A percentile compares a stretch with the other conserved stretches of the same genome.
phyloP scores from a whole-genome alignment of 2,888 invertebrate species.

The Blomia tropicalis region DNA sequence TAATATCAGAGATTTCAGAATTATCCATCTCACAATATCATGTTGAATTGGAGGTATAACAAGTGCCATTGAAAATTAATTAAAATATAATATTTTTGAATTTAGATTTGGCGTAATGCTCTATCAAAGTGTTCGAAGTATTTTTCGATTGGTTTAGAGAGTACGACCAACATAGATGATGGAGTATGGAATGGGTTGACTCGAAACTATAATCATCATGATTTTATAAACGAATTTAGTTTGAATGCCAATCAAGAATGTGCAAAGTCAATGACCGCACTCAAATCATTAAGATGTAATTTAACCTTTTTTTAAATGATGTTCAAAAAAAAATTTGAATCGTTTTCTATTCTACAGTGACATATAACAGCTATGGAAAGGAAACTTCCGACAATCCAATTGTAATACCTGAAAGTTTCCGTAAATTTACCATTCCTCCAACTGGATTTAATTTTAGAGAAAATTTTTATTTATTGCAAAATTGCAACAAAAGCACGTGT shows the following conservation, averaged over 20 bases:
- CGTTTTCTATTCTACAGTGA: background rate
- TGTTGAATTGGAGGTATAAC: background rate
- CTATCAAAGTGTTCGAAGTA: background rate
- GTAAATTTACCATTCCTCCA: too few relatives aligned
- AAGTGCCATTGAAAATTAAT: background rate
- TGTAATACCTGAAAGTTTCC: too few relatives aligned
- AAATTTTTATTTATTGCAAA: background rate
- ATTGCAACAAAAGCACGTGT: too few relatives aligned
- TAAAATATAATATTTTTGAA: background rate
- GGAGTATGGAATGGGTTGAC: background rate
- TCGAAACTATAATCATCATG: background rate
- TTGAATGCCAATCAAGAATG: background rate
- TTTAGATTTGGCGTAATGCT: background rate
- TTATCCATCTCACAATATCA: background rate
- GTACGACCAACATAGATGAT: background rate
- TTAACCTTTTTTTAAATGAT: background rate
- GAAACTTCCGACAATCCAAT: background rate
- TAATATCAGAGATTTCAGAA: background rate
- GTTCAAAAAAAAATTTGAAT: background rate
- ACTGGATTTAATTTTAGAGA: too few relatives aligned
- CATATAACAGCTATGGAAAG: conserved; percentile 1
- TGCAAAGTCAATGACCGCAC: background rate
- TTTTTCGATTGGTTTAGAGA: background rate
- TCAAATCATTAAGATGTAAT: background rate
- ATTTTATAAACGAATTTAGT: too few relatives aligned